Percentiles rank a stretch among this genome's conserved stretches.
phyloP scores from a whole-genome alignment of 2,888 invertebrate genomes.

The Gandaritis pyraliata region DNA sequence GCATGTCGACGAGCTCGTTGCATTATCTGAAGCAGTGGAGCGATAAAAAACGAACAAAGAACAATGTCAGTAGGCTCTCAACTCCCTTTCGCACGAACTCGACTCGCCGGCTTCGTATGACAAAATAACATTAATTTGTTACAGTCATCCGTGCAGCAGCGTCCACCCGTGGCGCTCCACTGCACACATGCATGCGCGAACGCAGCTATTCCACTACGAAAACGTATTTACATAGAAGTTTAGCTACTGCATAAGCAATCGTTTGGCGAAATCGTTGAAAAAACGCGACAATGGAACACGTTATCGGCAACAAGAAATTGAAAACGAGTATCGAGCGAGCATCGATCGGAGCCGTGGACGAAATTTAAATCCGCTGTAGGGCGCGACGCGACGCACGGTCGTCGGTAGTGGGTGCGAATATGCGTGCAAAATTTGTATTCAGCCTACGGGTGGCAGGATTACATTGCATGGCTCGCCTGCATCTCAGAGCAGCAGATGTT shows the following conservation, averaged over 20 bases:
- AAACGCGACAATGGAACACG: slow-evolving; percentile 53
- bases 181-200: slow-evolving; percentile 63
- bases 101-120: slow-evolving; percentile 67
- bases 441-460: slow-evolving; percentile 29
- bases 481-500: slow-evolving; percentile 68
- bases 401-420: slow-evolving; percentile 56
- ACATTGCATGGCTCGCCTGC: slow-evolving; percentile 45
- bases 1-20: slow-evolving; percentile 59
- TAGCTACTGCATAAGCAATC: slow-evolving; percentile 63
- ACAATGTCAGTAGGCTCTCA: slow-evolving; percentile 77
- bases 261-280: slow-evolving; percentile 68
- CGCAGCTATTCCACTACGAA: slow-evolving; percentile 62
- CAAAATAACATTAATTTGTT: slow-evolving; percentile 75
- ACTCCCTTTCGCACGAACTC: slow-evolving; percentile 79
- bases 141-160: slow-evolving; percentile 52
- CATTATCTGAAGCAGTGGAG: slow-evolving; percentile 79
- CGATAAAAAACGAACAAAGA: slow-evolving; percentile 83
- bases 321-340: slow-evolving; percentile 27
- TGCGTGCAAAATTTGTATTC: slow-evolving; percentile 69
- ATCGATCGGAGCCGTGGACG: slow-evolving; percentile 46
- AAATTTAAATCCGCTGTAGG: slow-evolving; percentile 65
- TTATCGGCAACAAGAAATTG: slow-evolving; percentile 30
- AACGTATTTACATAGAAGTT: slow-evolving; percentile 68
- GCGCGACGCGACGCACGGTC: slow-evolving; percentile 47
- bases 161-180: slow-evolving; percentile 59